Conservation (phyloP, 2,797 vertebrate genomes). For the Neoniphon sammara region DNA sequence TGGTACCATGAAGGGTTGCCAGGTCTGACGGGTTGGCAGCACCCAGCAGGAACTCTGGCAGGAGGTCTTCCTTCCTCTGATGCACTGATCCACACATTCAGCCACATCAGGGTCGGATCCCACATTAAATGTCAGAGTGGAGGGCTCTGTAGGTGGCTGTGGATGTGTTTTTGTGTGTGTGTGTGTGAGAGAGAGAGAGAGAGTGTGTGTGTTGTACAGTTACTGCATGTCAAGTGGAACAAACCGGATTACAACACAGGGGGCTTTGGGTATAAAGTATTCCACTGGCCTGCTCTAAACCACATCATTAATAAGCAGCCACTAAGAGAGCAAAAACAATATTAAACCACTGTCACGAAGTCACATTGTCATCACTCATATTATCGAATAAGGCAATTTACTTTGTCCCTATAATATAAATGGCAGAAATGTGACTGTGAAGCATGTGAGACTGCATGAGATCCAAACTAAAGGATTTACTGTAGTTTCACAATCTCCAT, state of each 20-base stretch:
- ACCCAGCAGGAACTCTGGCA: slow-evolving; percentile 35
- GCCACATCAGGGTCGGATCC: slow-evolving; percentile 34
- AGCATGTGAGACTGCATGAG: not conserved
- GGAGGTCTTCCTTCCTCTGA: slow-evolving; percentile 33
- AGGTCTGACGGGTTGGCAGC: slow-evolving; percentile 29
- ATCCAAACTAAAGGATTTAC: no score
- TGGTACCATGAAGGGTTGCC: slow-evolving; percentile 16
- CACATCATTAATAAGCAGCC: slow-evolving; percentile 33
- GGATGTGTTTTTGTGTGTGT: slow-evolving; percentile 10
- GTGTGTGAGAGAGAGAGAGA: not conserved
- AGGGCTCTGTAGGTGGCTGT: not conserved
- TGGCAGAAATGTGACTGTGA: not conserved
- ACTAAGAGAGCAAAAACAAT: slow-evolving; percentile 29
- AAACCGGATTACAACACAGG: slow-evolving; percentile 50
- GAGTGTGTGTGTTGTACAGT: slow-evolving; percentile 17
- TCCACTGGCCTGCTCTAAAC: slow-evolving; percentile 13
- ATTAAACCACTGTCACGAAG: slow-evolving; percentile 10
- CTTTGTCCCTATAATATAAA: not conserved
- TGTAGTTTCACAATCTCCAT: no score
- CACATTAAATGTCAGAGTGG: slow-evolving; percentile 23
- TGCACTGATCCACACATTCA: slow-evolving; percentile 18
- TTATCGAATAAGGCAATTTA: not conserved
- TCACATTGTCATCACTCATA: slow-evolving; percentile 15
- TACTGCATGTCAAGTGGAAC: slow-evolving; percentile 44
- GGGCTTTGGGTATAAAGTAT: slow-evolving; percentile 13